Percentiles rank a stretch among this genome's conserved stretches.
Conservation (phyloP, 2,113 vertebrate genomes). For the Taurulus bubalis region DNA sequence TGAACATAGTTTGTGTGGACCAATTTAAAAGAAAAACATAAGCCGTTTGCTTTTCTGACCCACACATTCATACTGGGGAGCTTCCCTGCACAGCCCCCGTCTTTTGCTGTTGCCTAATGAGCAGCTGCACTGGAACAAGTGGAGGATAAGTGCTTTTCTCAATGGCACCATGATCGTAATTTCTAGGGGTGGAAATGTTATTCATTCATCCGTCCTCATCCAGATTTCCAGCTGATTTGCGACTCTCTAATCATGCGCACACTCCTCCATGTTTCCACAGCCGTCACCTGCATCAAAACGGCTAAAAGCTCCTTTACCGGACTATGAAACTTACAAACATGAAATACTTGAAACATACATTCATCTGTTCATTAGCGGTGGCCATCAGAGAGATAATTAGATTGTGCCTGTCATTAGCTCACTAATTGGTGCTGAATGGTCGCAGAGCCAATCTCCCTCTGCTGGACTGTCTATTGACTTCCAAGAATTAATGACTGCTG, state of each 20-base stretch:
- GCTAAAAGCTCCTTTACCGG: slow-evolving; percentile 8
- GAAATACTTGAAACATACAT: slow-evolving; percentile 30
- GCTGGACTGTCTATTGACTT: slow-evolving; percentile 58
- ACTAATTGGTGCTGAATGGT: slow-evolving; percentile 70
- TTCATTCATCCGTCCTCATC: slow-evolving; percentile 48
- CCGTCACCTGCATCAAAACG: neutral
- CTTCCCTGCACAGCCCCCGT: neutral
- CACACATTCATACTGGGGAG: slow-evolving; percentile 7
- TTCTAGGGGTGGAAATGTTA: slow-evolving; percentile 48
- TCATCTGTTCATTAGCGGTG: slow-evolving; percentile 58
- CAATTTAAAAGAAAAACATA: neutral
- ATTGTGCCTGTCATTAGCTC: slow-evolving; percentile 68
- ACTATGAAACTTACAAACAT: slow-evolving; percentile 44
- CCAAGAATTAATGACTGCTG: slow-evolving; percentile 67
- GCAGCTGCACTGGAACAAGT: slow-evolving; percentile 70
- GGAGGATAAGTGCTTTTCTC: slow-evolving; percentile 63
- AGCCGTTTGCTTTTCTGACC: neutral
- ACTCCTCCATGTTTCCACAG: neutral
- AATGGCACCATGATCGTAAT: slow-evolving; percentile 55
- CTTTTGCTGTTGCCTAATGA: slow-evolving; percentile 56
- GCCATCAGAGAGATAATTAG: slow-evolving; percentile 57
- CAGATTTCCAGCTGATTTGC: slow-evolving; percentile 43
- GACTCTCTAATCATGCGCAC: slow-evolving; percentile 15
- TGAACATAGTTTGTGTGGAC: slow-evolving; percentile 7
- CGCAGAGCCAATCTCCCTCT: slow-evolving; percentile 41